Evolutionary conservation across 2,113 vertebrate genomes (phyloP), one percentile per base, ranked within the genome.

Genomic region (Melanotaenia duboulayi): DNA sequence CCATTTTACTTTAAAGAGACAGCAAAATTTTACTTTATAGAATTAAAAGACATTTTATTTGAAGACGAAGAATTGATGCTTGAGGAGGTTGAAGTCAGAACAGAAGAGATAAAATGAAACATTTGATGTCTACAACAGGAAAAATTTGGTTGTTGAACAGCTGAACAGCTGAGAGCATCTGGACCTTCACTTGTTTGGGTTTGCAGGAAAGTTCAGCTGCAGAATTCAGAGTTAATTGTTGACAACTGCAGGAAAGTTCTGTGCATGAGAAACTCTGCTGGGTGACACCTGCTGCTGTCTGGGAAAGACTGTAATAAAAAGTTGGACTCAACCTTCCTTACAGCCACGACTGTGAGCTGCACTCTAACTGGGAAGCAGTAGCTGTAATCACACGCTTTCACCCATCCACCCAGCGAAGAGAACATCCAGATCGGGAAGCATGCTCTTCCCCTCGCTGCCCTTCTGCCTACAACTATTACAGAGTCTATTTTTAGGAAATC

Each of bases 401-500:
- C 83, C 69, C 46, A 49, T 35, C 11, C 39, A 13, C 24, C 48
- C 40, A 8, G 35, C 40, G 39, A 68, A 19, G 60, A 51, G 66
- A 65, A 80, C 73, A 59, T 24, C 19, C 60, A 50, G 52, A 60
- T 13, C 51, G 52, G 67, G 67, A 32, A 42, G 35, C 28, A 35
- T n/a, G 46, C 60, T 59, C 46, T 9, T 4, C 64, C 63, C 28
- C 23, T 16, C 66, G 48, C 68, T 25, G 11, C 62, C 56, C 49
- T 9, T 32, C 39, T 9, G 16, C 25, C 69, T 68, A 19, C 73
- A 77, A 78, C 62, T 48, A 19, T 46, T 76, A 56, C 60, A 54
- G 44, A 19, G 69, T 82, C 76, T 76, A 79, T 76, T 81, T 87
- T 76, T 74, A 83, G 62, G 8, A 81, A 56, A 71, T 81, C 69